A percentile compares a stretch with the other conserved stretches of the same genome.
phyloP scores from a whole-genome alignment of 2,113 vertebrate genomes.

The Sinocyclocheilus anophthalmus region DNA sequence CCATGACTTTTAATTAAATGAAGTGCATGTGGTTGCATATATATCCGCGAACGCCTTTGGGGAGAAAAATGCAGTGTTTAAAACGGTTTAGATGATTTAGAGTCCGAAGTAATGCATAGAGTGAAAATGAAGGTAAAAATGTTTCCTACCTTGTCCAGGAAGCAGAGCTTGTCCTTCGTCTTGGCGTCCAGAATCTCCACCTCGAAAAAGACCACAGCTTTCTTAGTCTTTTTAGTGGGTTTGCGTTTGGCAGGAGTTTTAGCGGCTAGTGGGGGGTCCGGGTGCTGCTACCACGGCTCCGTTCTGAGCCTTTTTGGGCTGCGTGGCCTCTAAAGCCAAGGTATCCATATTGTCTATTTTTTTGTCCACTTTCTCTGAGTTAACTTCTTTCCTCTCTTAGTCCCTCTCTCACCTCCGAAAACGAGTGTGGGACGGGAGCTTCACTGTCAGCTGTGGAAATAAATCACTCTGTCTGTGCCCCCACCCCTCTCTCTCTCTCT shows the following conservation, averaged over 20 bases:
- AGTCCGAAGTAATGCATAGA: not conserved
- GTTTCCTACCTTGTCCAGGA: conserved; percentile 91
- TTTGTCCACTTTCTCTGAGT: conserved; percentile 10
- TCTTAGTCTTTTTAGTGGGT: conserved; percentile 83
- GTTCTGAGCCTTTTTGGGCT: conserved; percentile 63
- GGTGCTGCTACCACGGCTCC: conserved; percentile 35
- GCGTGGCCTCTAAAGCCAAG: conserved; percentile 76
- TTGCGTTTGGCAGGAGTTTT: conserved; percentile 74
- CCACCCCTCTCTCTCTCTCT: conserved; percentile 1
- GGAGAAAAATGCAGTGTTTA: not conserved
- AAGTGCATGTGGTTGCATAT: too few relatives aligned
- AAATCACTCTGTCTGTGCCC: conserved; percentile 64
- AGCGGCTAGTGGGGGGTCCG: not conserved
- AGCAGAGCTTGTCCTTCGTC: conserved; percentile 94
- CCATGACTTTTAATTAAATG: too few relatives aligned
- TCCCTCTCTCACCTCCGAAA: conserved; percentile 37
- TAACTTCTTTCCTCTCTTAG: not conserved
- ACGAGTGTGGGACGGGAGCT: conserved; percentile 50
- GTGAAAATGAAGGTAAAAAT: not conserved
- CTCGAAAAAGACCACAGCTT: conserved; percentile 93
- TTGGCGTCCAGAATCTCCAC: conserved; percentile 96
- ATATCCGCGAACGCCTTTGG: too few relatives aligned
- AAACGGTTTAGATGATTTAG: not conserved
- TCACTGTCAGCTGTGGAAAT: conserved; percentile 74
- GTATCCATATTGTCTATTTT: conserved; percentile 71